These are phyloP conservation scores for Uromys caudimaculatus DNA, from an alignment of 2,797 vertebrate genomes.

Conservation along the genomic window DNA sequence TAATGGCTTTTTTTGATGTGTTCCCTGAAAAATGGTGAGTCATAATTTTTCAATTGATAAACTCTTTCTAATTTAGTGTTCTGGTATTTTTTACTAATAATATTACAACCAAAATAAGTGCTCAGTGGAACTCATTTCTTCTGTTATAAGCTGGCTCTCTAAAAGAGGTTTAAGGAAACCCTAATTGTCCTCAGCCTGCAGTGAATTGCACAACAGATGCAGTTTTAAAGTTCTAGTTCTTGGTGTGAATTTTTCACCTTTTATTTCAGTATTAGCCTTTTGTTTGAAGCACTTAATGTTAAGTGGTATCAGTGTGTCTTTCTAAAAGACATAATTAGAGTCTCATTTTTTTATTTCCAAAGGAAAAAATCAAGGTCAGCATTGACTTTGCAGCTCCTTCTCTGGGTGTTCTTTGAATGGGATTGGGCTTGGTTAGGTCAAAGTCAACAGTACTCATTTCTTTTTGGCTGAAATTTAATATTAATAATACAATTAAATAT, in stretches of 20 bases:
- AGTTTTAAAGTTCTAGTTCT: constrained; percentile 67
- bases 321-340: constrained; percentile 58
- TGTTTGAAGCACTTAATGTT: constrained; percentile 61
- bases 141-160: constrained; percentile 60
- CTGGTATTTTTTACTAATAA: constrained; percentile 62
- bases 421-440: constrained; percentile 36
- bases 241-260: constrained; percentile 70
- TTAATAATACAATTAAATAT: constrained; percentile 31
- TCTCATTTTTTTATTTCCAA: constrained; percentile 5
- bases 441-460: constrained; percentile 59
- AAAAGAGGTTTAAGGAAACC: constrained; percentile 66
- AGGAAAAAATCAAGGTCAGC: constrained; percentile 55
- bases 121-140: constrained; percentile 61
- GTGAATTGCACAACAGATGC: constrained; percentile 70
- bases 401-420: constrained; percentile 53
- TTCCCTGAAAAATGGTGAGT: constrained; percentile 57
- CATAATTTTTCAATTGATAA: constrained; percentile 57
- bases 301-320: constrained; percentile 66
- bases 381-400: constrained; percentile 57
- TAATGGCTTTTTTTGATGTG: constrained; percentile 62
- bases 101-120: constrained; percentile 49
- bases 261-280: constrained; percentile 66
- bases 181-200: constrained; percentile 52
- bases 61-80: constrained; percentile 58
- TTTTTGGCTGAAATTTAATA: constrained; percentile 49